Percentiles rank a stretch among this genome's conserved stretches.
phyloP scores from a whole-genome alignment of 2,113 vertebrate species.

The Nyctereutes procyonoides region DNA sequence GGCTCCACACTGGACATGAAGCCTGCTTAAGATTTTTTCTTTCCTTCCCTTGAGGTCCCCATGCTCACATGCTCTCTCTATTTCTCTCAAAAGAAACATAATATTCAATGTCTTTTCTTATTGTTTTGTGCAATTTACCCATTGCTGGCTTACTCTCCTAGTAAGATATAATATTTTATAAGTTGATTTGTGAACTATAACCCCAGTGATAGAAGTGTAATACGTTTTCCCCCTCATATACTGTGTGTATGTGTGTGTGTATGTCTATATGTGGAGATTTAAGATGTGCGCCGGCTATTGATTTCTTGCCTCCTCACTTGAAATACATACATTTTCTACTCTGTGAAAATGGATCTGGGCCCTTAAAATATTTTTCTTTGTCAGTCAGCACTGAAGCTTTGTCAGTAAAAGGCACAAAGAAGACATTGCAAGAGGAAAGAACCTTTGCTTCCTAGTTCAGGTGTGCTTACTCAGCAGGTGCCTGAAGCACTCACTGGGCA shows the following conservation, averaged over 20 bases:
- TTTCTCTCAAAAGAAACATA: neutral
- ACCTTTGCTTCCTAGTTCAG: neutral
- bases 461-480: neutral
- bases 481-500: fast-evolving
- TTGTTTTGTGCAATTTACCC: neutral
- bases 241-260: neutral
- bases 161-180: neutral
- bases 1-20: neutral
- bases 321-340: neutral
- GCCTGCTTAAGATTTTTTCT: neutral
- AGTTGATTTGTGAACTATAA: neutral
- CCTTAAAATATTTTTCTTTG: neutral
- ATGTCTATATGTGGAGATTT: neutral
- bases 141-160: neutral
- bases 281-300: neutral
- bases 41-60: no score
- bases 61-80: neutral
- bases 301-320: neutral
- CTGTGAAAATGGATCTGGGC: neutral
- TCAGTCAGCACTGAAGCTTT: neutral
- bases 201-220: neutral
- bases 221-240: neutral
- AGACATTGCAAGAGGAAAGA: neutral
- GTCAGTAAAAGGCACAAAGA: neutral
- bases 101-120: neutral